Evolutionary conservation across 2,888 invertebrate species (phyloP), one percentile per base, ranked within the genome.

Genomic region (Perizoma affinitatum): DNA sequence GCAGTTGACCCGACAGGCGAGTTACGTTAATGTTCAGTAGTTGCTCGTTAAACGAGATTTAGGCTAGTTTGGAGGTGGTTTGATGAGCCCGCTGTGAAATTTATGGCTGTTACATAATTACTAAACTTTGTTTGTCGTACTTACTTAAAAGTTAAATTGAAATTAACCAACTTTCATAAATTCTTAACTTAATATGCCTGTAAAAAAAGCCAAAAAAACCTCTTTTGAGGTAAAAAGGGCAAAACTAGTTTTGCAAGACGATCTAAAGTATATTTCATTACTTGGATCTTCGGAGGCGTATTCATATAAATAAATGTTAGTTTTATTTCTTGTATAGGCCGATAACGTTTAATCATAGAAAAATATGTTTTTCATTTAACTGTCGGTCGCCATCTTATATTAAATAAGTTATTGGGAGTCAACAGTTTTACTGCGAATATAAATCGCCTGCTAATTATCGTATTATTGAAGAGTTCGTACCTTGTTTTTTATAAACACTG

Each of bases 31-130:
- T 48, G 43, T 36, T 52, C 48, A 38, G 9, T 34, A 8, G 40
- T 40, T 33, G 49, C 54, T 61, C 61, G 54, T 54, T 46, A 57
- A 61, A 46, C 34, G 10, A 49, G 52, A 52, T 56, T 53, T 48
- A 53, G 52, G n/a, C n/a, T 36, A 43, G 41, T 61, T 61, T 55
- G 34, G 35, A 41, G 43, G 41, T 9, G 35, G n/a, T 49, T 36
- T 10, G 36, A 42, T 52, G 42, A 49, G 22, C 36, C 5, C 5
- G 22, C 22, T 4, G 7, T 22, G 22, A 38, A 22, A 36, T 1
- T 40, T 11, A 22, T 44, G 6, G 22, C 6, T 6, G n/a, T 4
- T n/a, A 42, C n/a, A 10, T 42, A 22, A 22, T 22, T 22, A 22
- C 22, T 22, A n/a, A n/a, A 22, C 22, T 22, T 22, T 22, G n/a